phyloP scores from a whole-genome alignment of 2,888 invertebrate species.

The Amphipoea oculea region DNA sequence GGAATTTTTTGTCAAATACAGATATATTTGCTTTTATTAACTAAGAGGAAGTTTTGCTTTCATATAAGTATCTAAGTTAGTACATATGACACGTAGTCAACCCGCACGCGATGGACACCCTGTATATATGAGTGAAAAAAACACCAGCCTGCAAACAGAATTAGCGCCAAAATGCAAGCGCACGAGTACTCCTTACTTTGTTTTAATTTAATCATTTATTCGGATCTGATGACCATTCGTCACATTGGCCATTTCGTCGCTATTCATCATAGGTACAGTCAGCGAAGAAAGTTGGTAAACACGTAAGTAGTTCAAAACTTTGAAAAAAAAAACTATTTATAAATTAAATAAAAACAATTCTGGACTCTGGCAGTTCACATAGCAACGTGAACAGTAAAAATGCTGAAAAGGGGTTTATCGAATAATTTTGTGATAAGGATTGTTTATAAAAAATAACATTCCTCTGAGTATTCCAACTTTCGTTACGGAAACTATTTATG shows the following conservation, averaged over 20 bases:
- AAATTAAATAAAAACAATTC: not conserved
- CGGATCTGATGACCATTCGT: too few relatives aligned
- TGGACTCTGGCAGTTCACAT: not conserved
- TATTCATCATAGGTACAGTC: not conserved
- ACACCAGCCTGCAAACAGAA: not conserved
- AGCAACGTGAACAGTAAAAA: not conserved
- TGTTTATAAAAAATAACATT: not conserved
- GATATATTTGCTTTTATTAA: not conserved
- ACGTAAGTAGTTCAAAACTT: not conserved
- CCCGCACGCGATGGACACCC: not conserved
- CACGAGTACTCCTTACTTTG: not conserved
- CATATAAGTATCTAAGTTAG: not conserved
- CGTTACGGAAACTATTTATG: not conserved
- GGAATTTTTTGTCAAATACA: not conserved
- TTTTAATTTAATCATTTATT: not conserved
- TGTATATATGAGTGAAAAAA: not conserved
- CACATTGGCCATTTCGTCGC: too few relatives aligned
- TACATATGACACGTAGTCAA: not conserved
- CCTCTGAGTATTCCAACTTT: not conserved
- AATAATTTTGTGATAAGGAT: not conserved
- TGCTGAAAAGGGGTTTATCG: not conserved
- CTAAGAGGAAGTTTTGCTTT: constrained; percentile 1
- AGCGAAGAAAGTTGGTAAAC: not conserved
- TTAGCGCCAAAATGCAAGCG: too few relatives aligned
- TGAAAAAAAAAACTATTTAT: not conserved